Evolutionary conservation across 1,140 invertebrate genomes (phyloP), one percentile per base, ranked within the genome.

Genomic region (Papilio polytes): DNA sequence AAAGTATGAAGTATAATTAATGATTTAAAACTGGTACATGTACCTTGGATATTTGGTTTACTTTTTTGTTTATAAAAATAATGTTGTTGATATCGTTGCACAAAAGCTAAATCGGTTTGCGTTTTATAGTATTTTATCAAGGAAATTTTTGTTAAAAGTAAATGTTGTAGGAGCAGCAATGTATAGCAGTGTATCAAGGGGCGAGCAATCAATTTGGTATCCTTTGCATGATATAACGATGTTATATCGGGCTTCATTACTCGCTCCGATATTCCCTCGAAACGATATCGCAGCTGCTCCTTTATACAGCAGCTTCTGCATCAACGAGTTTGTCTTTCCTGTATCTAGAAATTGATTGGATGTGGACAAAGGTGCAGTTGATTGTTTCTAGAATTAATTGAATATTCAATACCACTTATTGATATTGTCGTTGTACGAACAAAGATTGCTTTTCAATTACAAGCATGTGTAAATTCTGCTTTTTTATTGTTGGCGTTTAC

Each of bases 161-260:
- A 70, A 70, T 26, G 12, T 70, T 70, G 12, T 26, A 2, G 26
- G 56, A 22, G 20, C 22, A 63, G 26, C 22, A 15, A 15, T 12
- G 63, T 70, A 31, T 70, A 70, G 59, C 26, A 63, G 13, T 26
- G 22, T 26, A 66, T 70, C 63, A 74, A 74, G 72, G 70, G 72
- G 72, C 72, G n/a, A 74, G 72, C 20, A 74, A 74, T 74, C 72
- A 46, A 74, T 74, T 74, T 74, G 36, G 72, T 74, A 74, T 74
- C 72, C 72, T 74, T 74, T 74, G 72, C 72, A 74, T 74, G 18
- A 22, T 44, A 46, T 74, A 74, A 74, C 72, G 44, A 74, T 15
- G 72, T 74, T 74, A 74, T 10, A 74, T 46, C 41, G 41, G 18
- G 72, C 72, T 74, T 74, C 72, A 74, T 74, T 74, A 74, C 36